Evolutionary conservation across 30 jellyfish, hydroid and myxozoan genomes (phyloP), one percentile per base, ranked within the genome.

Genomic region (Phacellophora camtschatica): DNA sequence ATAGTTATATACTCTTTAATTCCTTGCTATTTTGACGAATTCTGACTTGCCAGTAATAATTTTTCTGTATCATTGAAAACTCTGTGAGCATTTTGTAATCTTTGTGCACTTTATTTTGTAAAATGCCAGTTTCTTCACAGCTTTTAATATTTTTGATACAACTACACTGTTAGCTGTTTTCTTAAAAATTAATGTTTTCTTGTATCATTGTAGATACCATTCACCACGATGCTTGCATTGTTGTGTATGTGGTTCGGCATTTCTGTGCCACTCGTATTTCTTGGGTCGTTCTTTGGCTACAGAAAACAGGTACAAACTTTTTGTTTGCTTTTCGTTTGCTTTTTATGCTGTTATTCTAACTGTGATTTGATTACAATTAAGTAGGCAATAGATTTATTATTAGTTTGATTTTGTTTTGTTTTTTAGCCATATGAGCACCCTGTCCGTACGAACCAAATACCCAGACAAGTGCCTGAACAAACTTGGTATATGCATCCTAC

Each of bases 391-490:
- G n/a, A n/a, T n/a, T n/a, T n/a, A n/a, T n/a, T n/a, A n/a, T n/a
- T n/a, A n/a, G n/a, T 46, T 16, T 46, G 7, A 39, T 46, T 11
- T 28, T 11, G 23, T 46, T 13, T 9, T 16, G 2, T 46, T 11
- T 46, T 46, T 48, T 41, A 92, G 98, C 95, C 96, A 1, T 92
- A 77, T 55, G 74, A 85, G 45, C 98, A 92, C 22, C 97, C 98
- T 5, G 98, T 92, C 9, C 73, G 98, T 28, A 92, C 94, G 33
- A 92, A 92, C 46, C 98, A 92, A 72, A 92, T 92, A 32, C 98
- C 98, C 53, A 88, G 98, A 29, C 98, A 92, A 80, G 96, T 92
- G 16, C 98, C 98, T 1, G 98, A 92, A 37, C 98, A 92, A 74
- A 67, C 71, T 13, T 92, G 98, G 98, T 92, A 92, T 83, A 92